phyloP scores from a whole-genome alignment of 2,888 invertebrate species.

The Marronus borbonicus region DNA sequence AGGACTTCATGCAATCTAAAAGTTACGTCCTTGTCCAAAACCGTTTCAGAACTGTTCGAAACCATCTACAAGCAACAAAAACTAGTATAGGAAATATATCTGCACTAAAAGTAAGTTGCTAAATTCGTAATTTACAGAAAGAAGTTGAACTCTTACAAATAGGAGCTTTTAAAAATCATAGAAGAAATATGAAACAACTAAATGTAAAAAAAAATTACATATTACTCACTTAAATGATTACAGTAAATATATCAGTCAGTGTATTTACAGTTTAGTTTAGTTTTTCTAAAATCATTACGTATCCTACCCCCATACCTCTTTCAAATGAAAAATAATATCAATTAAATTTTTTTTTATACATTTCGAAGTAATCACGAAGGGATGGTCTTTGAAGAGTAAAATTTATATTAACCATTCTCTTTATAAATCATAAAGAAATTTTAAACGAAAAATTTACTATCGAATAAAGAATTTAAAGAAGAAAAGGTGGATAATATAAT shows the following conservation, averaged over 20 bases:
- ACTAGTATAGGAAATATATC: not conserved
- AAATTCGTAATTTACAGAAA: slow-evolving; percentile 21
- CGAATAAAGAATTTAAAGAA: no score
- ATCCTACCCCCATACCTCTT: slow-evolving; percentile 18
- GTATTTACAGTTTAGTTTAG: slow-evolving; percentile 32
- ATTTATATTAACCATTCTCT: no score
- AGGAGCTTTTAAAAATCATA: slow-evolving; percentile 18
- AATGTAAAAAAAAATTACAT: slow-evolving; percentile 35
- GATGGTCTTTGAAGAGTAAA: no score
- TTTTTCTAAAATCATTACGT: slow-evolving; percentile 12
- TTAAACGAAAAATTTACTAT: no score
- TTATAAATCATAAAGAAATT: no score
- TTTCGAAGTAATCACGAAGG: no score
- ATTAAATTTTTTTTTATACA: no score
- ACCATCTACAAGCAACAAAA: slow-evolving; percentile 2
- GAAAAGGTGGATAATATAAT: no score
- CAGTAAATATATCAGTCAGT: slow-evolving; percentile 35
- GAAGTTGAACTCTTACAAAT: slow-evolving; percentile 20
- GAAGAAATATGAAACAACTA: slow-evolving; percentile 9
- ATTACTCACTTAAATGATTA: slow-evolving; percentile 19
- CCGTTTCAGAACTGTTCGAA: not conserved
- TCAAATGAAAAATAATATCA: no score
- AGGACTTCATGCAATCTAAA: no score
- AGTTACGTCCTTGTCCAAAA: not conserved
- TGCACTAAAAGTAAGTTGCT: slow-evolving; percentile 30